A percentile compares a stretch with the other conserved stretches of the same genome.
phyloP scores from a whole-genome alignment of 2,888 invertebrate genomes.

The Mechanitis mazaeus region DNA sequence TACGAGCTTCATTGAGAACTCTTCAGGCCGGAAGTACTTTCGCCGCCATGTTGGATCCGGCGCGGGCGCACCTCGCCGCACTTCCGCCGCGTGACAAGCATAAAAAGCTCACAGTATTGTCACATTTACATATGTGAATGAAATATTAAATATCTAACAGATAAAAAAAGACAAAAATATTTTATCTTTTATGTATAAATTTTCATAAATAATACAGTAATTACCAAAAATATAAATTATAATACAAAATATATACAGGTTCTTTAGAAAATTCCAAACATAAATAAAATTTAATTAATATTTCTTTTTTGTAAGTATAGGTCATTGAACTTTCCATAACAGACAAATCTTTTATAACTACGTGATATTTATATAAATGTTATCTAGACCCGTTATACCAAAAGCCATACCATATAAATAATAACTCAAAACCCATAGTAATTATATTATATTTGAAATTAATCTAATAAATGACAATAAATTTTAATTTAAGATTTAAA shows the following conservation, averaged over 20 bases:
- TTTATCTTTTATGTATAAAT: too few species aligned
- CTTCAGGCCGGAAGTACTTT: constrained; percentile 73
- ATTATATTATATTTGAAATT: too few species aligned
- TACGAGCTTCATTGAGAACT: constrained; percentile 63
- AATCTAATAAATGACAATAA: too few species aligned
- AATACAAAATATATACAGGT: background rate
- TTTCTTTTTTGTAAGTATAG: constrained; percentile 50
- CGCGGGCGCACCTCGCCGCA: constrained; percentile 66
- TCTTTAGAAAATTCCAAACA: background rate
- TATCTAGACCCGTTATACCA: constrained; percentile 25
- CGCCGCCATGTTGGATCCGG: constrained; percentile 76
- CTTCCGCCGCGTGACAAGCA: constrained; percentile 73
- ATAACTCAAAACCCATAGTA: background rate
- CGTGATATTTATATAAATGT: constrained; percentile 58
- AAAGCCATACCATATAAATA: constrained; percentile 16
- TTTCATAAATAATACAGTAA: background rate
- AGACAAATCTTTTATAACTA: constrained; percentile 58
- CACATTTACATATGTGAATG: constrained; percentile 71
- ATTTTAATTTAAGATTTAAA: too few species aligned
- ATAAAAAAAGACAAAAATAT: background rate
- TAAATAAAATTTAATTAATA: too few species aligned
- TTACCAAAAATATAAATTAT: constrained; percentile 8
- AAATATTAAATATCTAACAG: constrained; percentile 35
- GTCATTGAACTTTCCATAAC: constrained; percentile 72
- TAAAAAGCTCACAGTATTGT: constrained; percentile 66